Evolutionary conservation across 64 coral and sea anemone genomes (phyloP).

Genomic region (Trachythela sp.): DNA sequence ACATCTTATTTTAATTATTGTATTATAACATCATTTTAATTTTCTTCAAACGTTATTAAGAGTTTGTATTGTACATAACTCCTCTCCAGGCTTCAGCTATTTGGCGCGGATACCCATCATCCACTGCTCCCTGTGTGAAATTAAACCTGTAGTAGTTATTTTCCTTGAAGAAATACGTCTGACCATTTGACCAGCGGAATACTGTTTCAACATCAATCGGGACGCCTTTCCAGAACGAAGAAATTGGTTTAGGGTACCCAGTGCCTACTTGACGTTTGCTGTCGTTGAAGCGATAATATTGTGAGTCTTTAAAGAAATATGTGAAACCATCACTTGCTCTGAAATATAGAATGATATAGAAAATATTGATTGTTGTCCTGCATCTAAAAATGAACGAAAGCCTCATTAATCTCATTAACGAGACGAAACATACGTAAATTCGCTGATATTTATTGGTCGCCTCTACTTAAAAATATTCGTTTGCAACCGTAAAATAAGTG

Average conservation of each 20-base stretch:
- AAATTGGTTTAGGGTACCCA: not conserved
- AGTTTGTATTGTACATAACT: not conserved
- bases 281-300: not conserved
- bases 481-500: too few relatives aligned
- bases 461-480: too few relatives aligned
- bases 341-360: not conserved
- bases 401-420: too few relatives aligned
- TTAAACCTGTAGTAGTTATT: not conserved
- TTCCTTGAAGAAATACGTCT: not conserved
- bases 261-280: not conserved
- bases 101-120: conserved; percentile 5
- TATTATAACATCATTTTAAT: too few relatives aligned
- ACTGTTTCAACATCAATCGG: not conserved
- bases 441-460: too few relatives aligned
- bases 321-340: not conserved
- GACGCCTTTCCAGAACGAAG: not conserved
- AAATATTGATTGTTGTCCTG: too few relatives aligned
- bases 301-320: conserved; percentile 15
- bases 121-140: not conserved
- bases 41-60: too few relatives aligned
- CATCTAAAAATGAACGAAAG: too few relatives aligned
- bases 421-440: too few relatives aligned
- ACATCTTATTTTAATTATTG: too few relatives aligned
- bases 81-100: not conserved
- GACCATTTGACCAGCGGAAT: not conserved